Evolutionary conservation across 2,113 vertebrate species (phyloP), one percentile per base, ranked within the genome.

Genomic region (Pedetes capensis): DNA sequence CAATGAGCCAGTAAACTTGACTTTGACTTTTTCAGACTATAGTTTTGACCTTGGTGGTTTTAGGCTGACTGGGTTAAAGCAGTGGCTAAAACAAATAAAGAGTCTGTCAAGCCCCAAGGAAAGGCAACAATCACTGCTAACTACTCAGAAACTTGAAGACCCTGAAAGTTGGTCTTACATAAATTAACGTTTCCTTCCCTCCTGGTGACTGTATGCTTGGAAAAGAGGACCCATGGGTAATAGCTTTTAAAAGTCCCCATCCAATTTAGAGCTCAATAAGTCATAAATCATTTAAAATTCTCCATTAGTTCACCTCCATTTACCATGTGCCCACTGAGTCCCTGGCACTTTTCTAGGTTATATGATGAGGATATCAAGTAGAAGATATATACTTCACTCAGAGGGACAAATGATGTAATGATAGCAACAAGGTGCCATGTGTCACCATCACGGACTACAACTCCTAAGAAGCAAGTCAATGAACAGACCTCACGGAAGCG

Each of bases 381-480:
- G 71, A 95, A 84, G 34, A 74, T 42, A 51, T 22, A 6, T 14
- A 18, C 12, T 42, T n/a, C 13, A 25, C 82, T 37, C 64, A 10
- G 11, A 94, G 39, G n/a, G 39, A 88, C 42, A 51, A 75, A 55
- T 8, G 37, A 76, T 34, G 10, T 39, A 63, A 87, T 22, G 39
- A 63, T 2, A 87, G 74, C 49, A 74, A 76, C 20, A 59, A 82
- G 83, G 69, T 9, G 64, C 32, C 83, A 81, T 13, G 12, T 66
- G 82, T 74, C 29, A 88, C 37, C 13, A 68, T 57, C 79, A 88
- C 1, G 74, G 63, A 74, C 39, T 51, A 89, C 63, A 87, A 83
- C 32, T 69, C 76, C 83, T 10, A 81, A 83, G 89, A 89, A 90
- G 89, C 39, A 81, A 93, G 39, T 63, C 83, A 89, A 23, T 88